Evolutionary conservation across 2,113 vertebrate species (phyloP).

Genomic region (Syngnathus scovelli): DNA sequence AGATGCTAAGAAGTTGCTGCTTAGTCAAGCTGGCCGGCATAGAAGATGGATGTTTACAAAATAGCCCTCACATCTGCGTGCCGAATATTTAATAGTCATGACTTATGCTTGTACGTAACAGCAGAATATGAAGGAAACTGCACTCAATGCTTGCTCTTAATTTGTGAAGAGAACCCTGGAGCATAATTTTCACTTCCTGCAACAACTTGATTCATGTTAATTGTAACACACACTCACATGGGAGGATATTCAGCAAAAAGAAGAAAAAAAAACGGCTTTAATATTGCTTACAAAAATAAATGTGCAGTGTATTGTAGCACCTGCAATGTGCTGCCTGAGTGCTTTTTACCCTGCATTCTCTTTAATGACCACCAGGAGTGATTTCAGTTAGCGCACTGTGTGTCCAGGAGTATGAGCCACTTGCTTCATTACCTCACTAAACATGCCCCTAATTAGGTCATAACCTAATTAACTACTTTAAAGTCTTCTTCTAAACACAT

Average conservation of each 20-base stretch:
- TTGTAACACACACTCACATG: slow-evolving; percentile 21
- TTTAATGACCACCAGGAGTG: slow-evolving; percentile 5
- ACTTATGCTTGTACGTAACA: slow-evolving; percentile 47
- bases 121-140: slow-evolving; percentile 28
- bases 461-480: slow-evolving; percentile 3
- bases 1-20: slow-evolving; percentile 42
- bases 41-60: slow-evolving; percentile 62
- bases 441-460: slow-evolving; percentile 6
- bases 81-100: slow-evolving; percentile 57
- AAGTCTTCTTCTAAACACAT: not conserved
- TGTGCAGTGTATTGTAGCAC: not conserved
- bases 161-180: slow-evolving; percentile 25
- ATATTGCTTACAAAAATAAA: no score
- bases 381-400: slow-evolving; percentile 3
- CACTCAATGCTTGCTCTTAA: slow-evolving; percentile 23
- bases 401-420: slow-evolving; percentile 3
- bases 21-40: slow-evolving; percentile 40
- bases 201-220: slow-evolving; percentile 26
- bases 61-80: slow-evolving; percentile 58
- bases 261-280: not conserved
- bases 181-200: slow-evolving; percentile 36
- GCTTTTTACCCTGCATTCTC: slow-evolving; percentile 3
- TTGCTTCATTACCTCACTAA: slow-evolving; percentile 9
- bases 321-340: not conserved
- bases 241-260: slow-evolving; percentile 18